Evolutionary conservation across 2,113 vertebrate genomes (phyloP).

Genomic region (Rhinolophus sinicus): DNA sequence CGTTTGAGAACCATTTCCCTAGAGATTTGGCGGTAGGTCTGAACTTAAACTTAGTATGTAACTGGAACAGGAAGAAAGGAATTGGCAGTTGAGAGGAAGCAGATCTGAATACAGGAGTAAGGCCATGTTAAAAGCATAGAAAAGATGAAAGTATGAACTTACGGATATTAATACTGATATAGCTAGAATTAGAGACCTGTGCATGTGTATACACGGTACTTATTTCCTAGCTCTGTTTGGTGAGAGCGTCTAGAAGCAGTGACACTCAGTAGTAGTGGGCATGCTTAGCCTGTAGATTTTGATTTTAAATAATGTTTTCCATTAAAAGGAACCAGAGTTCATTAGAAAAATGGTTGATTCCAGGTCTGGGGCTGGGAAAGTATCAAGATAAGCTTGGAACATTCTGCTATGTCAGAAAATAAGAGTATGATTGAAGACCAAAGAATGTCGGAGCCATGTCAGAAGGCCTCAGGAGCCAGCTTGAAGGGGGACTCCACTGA

Average conservation of each 20-base stretch:
- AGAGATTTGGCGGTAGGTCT: constrained; percentile 12
- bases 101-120: background rate
- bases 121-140: constrained; percentile 24
- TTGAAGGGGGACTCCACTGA: background rate
- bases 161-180: background rate
- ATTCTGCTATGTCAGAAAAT: background rate
- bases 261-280: background rate
- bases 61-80: background rate
- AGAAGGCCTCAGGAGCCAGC: background rate
- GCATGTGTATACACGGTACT: background rate
- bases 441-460: background rate
- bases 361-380: background rate
- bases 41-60: background rate
- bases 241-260: background rate
- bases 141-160: background rate
- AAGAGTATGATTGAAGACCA: background rate
- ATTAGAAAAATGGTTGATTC: background rate
- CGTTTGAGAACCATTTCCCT: constrained; percentile 30
- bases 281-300: background rate
- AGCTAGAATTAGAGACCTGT: background rate
- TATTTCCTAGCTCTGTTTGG: background rate
- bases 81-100: background rate
- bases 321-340: background rate
- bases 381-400: constrained; percentile 2
- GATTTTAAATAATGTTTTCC: constrained; percentile 34